phyloP scores from a whole-genome alignment of 2,113 vertebrate species.

The Chaenocephalus aceratus region DNA sequence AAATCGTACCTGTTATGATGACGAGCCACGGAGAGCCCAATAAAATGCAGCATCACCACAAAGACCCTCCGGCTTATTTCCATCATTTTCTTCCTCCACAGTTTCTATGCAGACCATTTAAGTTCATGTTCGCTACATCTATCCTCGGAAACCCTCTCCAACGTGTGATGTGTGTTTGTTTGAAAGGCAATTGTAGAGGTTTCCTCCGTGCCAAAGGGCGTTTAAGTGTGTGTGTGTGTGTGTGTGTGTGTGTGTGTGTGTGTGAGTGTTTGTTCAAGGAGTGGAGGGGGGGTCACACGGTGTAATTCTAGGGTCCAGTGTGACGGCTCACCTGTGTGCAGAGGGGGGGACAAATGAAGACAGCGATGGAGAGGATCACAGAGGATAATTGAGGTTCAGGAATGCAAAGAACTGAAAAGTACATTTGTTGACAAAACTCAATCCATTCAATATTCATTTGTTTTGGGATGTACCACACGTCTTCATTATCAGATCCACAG shows the following conservation, averaged over 20 bases:
- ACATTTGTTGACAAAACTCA: not conserved
- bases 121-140: conserved; percentile 52
- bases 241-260: too few species aligned
- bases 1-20: conserved; percentile 62
- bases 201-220: conserved; percentile 28
- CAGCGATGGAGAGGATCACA: not conserved
- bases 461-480: not conserved
- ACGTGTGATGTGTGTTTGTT: conserved; percentile 3
- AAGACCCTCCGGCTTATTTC: conserved; percentile 35
- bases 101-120: conserved; percentile 3
- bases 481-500: not conserved
- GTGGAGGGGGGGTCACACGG: conserved; percentile 8
- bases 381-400: not conserved
- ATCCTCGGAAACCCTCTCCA: not conserved
- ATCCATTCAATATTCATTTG: not conserved
- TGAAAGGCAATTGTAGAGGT: conserved; percentile 15
- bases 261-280: conserved; percentile 37
- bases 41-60: conserved; percentile 38
- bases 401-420: not conserved
- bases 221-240: conserved; percentile 41
- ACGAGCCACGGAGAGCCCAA: conserved; percentile 54
- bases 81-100: conserved; percentile 61
- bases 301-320: conserved; percentile 71
- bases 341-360: conserved; percentile 29
- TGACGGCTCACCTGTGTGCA: conserved; percentile 60